Conservation (phyloP, 2,113 vertebrate genomes). For the Heterochromis multidens region DNA sequence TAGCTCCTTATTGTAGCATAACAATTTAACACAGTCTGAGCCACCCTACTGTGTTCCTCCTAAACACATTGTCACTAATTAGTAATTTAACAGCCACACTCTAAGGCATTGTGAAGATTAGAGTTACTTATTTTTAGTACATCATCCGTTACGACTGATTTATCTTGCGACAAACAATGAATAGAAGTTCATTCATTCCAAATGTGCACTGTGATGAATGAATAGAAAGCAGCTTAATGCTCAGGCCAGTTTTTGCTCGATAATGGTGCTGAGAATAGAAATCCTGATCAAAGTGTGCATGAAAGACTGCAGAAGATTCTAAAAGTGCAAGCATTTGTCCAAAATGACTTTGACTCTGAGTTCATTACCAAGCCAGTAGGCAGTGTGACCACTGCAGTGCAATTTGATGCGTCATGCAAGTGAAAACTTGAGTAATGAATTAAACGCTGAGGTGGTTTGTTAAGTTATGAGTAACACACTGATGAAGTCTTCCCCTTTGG, state of each 20-base stretch:
- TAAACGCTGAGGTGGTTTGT: not conserved
- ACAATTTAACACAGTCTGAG: not conserved
- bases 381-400: not conserved
- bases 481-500: not conserved
- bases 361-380: not conserved
- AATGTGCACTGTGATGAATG: conserved; percentile 16
- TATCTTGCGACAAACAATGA: conserved; percentile 9
- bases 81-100: conserved; percentile 19
- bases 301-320: not conserved
- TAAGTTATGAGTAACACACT: not conserved
- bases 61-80: conserved; percentile 28
- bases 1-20: not conserved
- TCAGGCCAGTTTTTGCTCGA: not conserved
- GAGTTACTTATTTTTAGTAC: conserved; percentile 24
- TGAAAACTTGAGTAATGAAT: not conserved
- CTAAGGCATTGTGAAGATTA: conserved; percentile 31
- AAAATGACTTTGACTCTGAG: not conserved
- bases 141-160: conserved; percentile 21
- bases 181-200: conserved; percentile 20
- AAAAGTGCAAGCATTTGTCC: not conserved
- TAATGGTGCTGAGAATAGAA: not conserved
- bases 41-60: not conserved
- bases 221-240: conserved; percentile 12
- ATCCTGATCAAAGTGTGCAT: not conserved
- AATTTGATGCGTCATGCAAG: not conserved